Percentiles rank a stretch among this genome's conserved stretches.
phyloP scores from a whole-genome alignment of 2,888 invertebrate species.

The Aethes cnicana region DNA sequence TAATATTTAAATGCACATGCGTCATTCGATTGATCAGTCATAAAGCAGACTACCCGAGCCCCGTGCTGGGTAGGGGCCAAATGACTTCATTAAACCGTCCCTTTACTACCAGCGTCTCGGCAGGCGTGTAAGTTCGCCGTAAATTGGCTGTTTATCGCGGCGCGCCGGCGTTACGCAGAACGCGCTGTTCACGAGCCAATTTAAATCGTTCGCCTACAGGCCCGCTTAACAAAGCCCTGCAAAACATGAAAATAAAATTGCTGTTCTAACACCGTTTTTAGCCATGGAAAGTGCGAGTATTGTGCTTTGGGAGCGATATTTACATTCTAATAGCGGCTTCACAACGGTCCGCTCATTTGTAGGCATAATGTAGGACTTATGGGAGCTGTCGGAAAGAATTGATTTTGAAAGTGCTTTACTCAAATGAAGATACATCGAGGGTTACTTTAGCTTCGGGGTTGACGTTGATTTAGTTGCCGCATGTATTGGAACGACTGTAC shows the following conservation, averaged over 20 bases:
- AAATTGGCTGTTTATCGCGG: slow-evolving; percentile 69
- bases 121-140: slow-evolving; percentile 51
- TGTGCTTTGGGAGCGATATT: slow-evolving; percentile 45
- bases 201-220: slow-evolving; percentile 55
- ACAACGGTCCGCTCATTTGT: slow-evolving; percentile 36
- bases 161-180: slow-evolving; percentile 52
- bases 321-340: slow-evolving; percentile 44
- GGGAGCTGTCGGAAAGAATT: not conserved
- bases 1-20: slow-evolving; percentile 44
- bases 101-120: slow-evolving; percentile 55
- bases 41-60: slow-evolving; percentile 36
- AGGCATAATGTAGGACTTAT: slow-evolving; percentile 6
- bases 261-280: slow-evolving; percentile 42
- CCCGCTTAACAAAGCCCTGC: slow-evolving; percentile 53
- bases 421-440: no score
- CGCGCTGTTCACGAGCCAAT: slow-evolving; percentile 61
- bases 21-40: slow-evolving; percentile 53
- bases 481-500: no score
- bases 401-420: not conserved
- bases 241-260: slow-evolving; percentile 67
- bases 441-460: no score
- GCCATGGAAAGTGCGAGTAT: slow-evolving; percentile 42
- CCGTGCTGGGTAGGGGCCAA: slow-evolving; percentile 49
- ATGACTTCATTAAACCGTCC: slow-evolving; percentile 63
- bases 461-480: no score